Evolutionary conservation across 2,888 invertebrate species (phyloP).

Genomic region (Drosophila peninsularis): DNA sequence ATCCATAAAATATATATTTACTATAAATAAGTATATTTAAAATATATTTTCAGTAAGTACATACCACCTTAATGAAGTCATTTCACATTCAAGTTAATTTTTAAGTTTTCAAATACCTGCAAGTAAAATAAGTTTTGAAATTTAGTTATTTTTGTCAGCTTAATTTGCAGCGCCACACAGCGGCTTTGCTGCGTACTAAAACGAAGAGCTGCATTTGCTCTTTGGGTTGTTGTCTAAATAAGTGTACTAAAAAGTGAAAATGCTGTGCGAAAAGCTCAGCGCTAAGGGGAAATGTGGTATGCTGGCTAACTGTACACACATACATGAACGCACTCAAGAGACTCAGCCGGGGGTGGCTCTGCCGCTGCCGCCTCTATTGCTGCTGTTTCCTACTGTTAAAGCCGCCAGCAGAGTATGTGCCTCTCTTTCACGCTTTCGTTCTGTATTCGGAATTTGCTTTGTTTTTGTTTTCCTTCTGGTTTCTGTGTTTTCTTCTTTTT

Average conservation of each 20-base stretch:
- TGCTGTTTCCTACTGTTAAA: slow-evolving; percentile 35
- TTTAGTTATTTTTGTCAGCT: not conserved
- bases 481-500: slow-evolving; percentile 27
- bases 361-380: slow-evolving; percentile 13
- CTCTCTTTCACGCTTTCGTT: slow-evolving; percentile 18
- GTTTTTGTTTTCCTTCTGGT: slow-evolving; percentile 25
- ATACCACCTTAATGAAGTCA: slow-evolving; percentile 46
- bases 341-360: slow-evolving; percentile 55
- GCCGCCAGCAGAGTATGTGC: slow-evolving; percentile 33
- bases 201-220: not conserved
- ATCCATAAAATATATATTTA: too few species aligned
- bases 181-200: not conserved
- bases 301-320: slow-evolving; percentile 17
- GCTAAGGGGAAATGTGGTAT: slow-evolving; percentile 31
- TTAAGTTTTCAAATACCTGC: slow-evolving; percentile 33
- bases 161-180: slow-evolving; percentile 21
- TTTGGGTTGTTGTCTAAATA: slow-evolving; percentile 40
- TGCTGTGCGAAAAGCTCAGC: slow-evolving; percentile 33
- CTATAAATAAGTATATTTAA: too few species aligned
- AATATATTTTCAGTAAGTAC: slow-evolving; percentile 18
- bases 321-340: slow-evolving; percentile 15
- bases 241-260: slow-evolving; percentile 32
- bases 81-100: slow-evolving; percentile 8
- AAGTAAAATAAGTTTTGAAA: slow-evolving; percentile 21
- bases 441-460: slow-evolving; percentile 49